Conservation (phyloP, 2,113 vertebrate genomes). For the Tragulus kanchil region DNA sequence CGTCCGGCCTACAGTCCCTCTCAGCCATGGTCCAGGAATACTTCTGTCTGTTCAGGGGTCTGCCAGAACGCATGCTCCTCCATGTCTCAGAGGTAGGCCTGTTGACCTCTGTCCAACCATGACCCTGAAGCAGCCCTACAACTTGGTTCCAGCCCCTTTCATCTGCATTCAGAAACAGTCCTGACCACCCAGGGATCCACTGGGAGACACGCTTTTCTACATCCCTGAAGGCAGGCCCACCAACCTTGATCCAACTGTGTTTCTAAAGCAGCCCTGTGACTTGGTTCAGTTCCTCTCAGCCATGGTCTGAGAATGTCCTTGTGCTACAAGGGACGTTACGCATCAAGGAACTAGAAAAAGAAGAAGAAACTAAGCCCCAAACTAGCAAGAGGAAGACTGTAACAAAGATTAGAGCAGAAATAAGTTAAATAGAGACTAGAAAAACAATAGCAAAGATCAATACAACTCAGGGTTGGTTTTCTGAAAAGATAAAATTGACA, state of each 20-base stretch:
- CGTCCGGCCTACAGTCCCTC: background rate
- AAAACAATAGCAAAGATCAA: background rate
- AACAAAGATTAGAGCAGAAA: conserved; percentile 1
- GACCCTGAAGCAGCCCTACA: background rate
- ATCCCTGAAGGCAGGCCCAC: background rate
- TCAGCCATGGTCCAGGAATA: background rate
- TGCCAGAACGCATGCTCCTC: background rate
- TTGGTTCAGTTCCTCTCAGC: background rate
- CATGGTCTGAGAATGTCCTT: background rate
- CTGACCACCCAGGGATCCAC: background rate
- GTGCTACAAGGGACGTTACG: background rate
- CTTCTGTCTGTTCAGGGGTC: background rate
- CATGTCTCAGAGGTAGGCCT: background rate
- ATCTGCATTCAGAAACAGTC: background rate
- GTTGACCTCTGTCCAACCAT: background rate
- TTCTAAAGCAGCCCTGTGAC: background rate
- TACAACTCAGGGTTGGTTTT: background rate
- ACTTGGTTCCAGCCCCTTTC: background rate
- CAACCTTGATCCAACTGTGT: background rate
- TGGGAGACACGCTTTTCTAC: background rate
- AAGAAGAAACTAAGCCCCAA: background rate
- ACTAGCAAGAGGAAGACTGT: background rate
- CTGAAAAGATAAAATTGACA: background rate
- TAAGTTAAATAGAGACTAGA: background rate
- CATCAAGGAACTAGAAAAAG: background rate